Base-by-base conservation (phyloP, 2,797 vertebrate genomes). In the Phylloscopus collybita region DNA sequence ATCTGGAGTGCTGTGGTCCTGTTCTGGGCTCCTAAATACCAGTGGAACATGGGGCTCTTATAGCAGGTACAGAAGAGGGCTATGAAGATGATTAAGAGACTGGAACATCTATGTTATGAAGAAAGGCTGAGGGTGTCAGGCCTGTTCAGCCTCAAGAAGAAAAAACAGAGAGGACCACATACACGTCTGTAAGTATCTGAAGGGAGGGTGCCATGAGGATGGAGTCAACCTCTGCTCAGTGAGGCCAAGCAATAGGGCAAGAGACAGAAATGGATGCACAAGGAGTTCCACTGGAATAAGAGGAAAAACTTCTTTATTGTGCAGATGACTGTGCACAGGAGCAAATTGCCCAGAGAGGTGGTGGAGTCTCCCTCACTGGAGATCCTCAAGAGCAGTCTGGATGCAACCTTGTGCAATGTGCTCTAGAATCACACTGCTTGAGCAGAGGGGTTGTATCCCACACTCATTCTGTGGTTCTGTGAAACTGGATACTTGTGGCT, bases 201-300 rank as follows among this genome's bases (percentile, higher is more conserved):
- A 80, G 13, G 32, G 3, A 27, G 9, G 7, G 6, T 59, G n/a
- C 12, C 23, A 45, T n/a, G 38, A 57, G 19, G 11, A 36, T 14
- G 7, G 10, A 67, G 5, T 5, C 15, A 44, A 12, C 10, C 4
- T 32, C 26, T 19, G 9, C 27, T 44, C 1, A 0, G 2, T 57
- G 38, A 5, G 16, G 6, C 5, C 8, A 45, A 47, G 16, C 17
- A 74, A 34, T 2, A 47, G 14, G 5, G 13, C 6, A 38, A 67
- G 16, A 44, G 16, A 4, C 38, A 88, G 38, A 59, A 80, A 73
- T 11, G 19, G 29, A 25, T 74, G 25, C 10, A 34, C 8, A 32
- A 10, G 11, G 67, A 47, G 10, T 22, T 47, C 3, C 20, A 40
- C 6, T 21, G 8, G 14, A 59, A 26, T 19, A 53, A 7, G 5